phyloP scores from a whole-genome alignment of 1,140 invertebrate species.

The Alviniconcha marisindica region DNA sequence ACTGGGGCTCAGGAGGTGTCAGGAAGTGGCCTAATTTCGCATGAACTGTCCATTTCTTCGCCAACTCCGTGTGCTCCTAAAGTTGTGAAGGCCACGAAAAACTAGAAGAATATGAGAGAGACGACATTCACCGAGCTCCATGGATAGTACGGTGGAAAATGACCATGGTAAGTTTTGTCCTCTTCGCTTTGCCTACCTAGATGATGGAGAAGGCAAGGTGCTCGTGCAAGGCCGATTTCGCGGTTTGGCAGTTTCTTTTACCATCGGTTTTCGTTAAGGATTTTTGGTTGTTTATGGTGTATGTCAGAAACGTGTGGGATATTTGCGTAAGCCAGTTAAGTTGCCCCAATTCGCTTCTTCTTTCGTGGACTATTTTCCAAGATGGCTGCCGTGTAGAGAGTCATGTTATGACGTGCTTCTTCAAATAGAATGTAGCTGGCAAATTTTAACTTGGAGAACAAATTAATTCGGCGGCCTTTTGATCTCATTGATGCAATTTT shows the following conservation, averaged over 20 bases:
- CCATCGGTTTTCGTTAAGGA: not conserved
- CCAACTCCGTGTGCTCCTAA: conserved; percentile 32
- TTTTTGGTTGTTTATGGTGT: not conserved
- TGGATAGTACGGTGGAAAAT: conserved; percentile 57
- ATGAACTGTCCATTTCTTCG: conserved; percentile 48
- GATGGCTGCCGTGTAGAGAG: conserved; percentile 57
- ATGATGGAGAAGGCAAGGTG: conserved; percentile 46
- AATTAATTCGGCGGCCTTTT: too few relatives aligned
- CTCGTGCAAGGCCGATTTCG: conserved; percentile 39
- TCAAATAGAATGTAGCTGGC: conserved; percentile 18
- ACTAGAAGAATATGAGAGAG: conserved; percentile 7
- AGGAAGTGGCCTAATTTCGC: conserved; percentile 56
- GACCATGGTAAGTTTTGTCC: conserved; percentile 64
- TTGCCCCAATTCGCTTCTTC: conserved; percentile 36
- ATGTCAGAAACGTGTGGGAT: not conserved
- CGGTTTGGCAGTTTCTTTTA: not conserved
- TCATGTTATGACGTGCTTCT: conserved; percentile 67
- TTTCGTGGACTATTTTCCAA: conserved; percentile 64
- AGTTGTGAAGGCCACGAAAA: not conserved
- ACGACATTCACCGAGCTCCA: not conserved
- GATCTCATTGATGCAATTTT: too few relatives aligned
- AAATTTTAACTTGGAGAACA: too few relatives aligned
- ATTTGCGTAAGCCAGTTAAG: conserved; percentile 42
- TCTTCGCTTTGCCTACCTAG: conserved; percentile 31
- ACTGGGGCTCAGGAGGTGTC: conserved; percentile 52